Percentiles rank a stretch among this genome's conserved stretches.
phyloP scores from a whole-genome alignment of 2,888 invertebrate genomes.

The Petrophora chlorosata region DNA sequence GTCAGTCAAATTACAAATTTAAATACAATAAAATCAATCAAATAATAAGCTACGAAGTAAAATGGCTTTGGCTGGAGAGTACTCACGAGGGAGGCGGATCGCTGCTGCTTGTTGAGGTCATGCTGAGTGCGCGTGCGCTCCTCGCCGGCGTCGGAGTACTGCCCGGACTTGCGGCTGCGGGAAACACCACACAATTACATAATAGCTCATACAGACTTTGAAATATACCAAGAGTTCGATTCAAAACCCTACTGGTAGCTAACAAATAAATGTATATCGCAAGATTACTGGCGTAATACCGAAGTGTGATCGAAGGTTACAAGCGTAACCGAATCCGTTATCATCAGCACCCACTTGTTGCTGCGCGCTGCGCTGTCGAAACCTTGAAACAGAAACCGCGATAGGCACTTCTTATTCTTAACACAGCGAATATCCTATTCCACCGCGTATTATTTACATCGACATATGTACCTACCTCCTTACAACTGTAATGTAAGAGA shows the following conservation, averaged over 20 bases:
- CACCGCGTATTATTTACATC: slow-evolving; percentile 10
- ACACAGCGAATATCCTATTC: slow-evolving; percentile 19
- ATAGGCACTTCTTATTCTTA: too few relatives aligned
- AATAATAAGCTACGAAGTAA: background rate
- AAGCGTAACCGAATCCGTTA: slow-evolving; percentile 1
- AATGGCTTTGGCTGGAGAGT: too few relatives aligned
- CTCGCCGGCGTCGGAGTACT: slow-evolving; percentile 77
- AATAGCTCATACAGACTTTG: background rate
- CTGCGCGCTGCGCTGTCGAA: too few relatives aligned
- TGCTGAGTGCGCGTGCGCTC: slow-evolving; percentile 67
- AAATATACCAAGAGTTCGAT: background rate
- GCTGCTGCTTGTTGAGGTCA: slow-evolving; percentile 72
- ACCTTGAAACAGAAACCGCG: slow-evolving; percentile 24
- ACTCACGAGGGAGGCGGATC: slow-evolving; percentile 75
- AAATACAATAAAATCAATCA: too few relatives aligned
- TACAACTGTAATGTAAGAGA: slow-evolving; percentile 1
- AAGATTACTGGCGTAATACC: background rate
- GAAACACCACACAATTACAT: background rate
- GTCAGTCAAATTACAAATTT: too few relatives aligned
- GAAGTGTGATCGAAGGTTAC: slow-evolving; percentile 4
- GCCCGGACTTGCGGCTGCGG: slow-evolving; percentile 73
- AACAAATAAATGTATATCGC: background rate
- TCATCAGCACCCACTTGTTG: slow-evolving; percentile 9
- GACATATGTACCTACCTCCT: background rate
- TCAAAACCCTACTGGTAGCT: background rate